Conservation (phyloP, 2,797 vertebrate genomes). For the Rhynchotus rufescens region DNA sequence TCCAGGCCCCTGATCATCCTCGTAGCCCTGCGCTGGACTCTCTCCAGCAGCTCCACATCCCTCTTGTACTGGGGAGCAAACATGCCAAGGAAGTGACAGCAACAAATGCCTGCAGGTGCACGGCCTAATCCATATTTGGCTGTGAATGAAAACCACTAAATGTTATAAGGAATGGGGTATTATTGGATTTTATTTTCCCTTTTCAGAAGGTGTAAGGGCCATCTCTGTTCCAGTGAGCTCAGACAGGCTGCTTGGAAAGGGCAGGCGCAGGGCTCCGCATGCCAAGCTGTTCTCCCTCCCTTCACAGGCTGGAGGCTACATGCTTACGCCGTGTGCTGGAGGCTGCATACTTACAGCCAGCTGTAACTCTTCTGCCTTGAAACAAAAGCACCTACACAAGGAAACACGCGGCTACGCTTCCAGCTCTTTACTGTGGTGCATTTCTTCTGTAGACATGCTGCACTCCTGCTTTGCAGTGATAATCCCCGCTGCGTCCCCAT, state of each 20-base stretch:
- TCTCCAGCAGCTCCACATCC: no score
- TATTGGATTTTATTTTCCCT: not conserved
- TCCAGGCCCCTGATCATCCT: no score
- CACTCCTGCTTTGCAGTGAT: not conserved
- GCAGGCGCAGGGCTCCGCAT: not conserved
- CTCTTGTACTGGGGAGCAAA: not conserved
- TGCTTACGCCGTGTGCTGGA: not conserved
- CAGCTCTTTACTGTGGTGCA: not conserved
- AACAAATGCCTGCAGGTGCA: not conserved
- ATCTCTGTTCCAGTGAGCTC: not conserved
- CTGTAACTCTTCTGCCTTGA: not conserved
- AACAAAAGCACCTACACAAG: not conserved
- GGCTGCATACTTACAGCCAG: not conserved
- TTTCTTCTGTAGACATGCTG: not conserved
- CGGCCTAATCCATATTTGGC: rapidly evolving
- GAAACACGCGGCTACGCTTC: not conserved
- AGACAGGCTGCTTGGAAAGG: not conserved
- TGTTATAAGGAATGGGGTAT: not conserved
- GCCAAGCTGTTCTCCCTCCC: not conserved
- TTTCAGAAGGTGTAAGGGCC: not conserved
- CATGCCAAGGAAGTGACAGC: not conserved
- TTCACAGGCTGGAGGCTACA: not conserved
- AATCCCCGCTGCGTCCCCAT: not conserved
- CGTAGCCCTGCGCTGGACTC: no score
- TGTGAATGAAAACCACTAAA: not conserved